Conservation (phyloP, 2,113 vertebrate genomes). For the Halichoerus grypus region DNA sequence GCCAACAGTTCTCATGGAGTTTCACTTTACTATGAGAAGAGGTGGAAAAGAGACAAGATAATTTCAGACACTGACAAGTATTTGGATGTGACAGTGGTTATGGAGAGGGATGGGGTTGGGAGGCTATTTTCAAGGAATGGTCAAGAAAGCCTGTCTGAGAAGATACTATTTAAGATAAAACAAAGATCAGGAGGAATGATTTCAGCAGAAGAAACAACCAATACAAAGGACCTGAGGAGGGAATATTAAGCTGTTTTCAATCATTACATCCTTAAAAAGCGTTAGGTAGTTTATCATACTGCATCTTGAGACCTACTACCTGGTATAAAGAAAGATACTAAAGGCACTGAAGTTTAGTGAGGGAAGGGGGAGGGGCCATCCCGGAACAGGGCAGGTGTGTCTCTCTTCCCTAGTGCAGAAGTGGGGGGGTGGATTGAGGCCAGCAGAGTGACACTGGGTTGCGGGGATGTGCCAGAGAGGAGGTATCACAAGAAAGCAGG, state of each 20-base stretch:
- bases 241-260: background rate
- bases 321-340: background rate
- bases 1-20: background rate
- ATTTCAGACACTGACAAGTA: background rate
- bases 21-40: background rate
- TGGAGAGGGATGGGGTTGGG: no score
- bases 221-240: background rate
- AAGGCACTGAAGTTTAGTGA: background rate
- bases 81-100: background rate
- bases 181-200: background rate
- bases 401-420: background rate
- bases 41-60: background rate
- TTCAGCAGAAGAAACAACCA: background rate
- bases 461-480: rapidly evolving
- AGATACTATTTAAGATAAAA: background rate
- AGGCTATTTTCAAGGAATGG: background rate
- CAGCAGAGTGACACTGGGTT: rapidly evolving
- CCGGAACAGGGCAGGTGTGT: background rate
- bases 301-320: background rate
- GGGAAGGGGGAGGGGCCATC: background rate
- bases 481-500: background rate
- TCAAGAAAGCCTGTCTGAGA: background rate
- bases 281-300: background rate
- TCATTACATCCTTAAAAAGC: background rate
- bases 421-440: rapidly evolving